Evolutionary conservation across 2,888 invertebrate species (phyloP).

Genomic region (Lycaena phlaeas): DNA sequence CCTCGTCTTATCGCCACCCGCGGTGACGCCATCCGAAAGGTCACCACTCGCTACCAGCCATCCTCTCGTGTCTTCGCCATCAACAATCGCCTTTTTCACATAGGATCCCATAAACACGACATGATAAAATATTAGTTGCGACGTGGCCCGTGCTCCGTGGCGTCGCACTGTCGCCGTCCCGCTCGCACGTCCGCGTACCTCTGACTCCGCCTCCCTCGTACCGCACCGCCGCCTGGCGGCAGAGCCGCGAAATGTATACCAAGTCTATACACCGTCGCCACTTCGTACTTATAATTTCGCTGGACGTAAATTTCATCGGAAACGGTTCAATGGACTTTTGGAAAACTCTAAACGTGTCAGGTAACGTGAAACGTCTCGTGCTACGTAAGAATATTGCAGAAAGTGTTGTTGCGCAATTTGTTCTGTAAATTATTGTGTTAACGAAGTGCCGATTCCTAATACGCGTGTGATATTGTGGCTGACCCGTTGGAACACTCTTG

Average conservation of each 20-base stretch:
- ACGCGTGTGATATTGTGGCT: slow-evolving; percentile 57
- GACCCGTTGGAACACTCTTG: slow-evolving; percentile 51
- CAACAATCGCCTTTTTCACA: slow-evolving; percentile 54
- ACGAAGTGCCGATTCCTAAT: slow-evolving; percentile 58
- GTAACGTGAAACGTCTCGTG: slow-evolving; percentile 53
- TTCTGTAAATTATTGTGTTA: slow-evolving; percentile 55
- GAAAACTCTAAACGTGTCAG: slow-evolving; percentile 61
- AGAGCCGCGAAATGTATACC: slow-evolving; percentile 49
- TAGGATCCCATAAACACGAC: slow-evolving; percentile 51
- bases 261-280: slow-evolving; percentile 70
- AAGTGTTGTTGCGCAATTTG: slow-evolving; percentile 52
- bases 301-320: slow-evolving; percentile 71
- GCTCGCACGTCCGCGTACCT: slow-evolving; percentile 48
- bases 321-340: slow-evolving; percentile 73
- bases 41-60: slow-evolving; percentile 50
- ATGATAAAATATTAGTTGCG: slow-evolving; percentile 37
- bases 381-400: slow-evolving; percentile 45
- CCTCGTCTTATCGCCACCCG: slow-evolving; percentile 63
- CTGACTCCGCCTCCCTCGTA: slow-evolving; percentile 59
- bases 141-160: slow-evolving; percentile 21
- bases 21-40: slow-evolving; percentile 60
- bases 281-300: slow-evolving; percentile 73
- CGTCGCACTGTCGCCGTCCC: slow-evolving; percentile 22
- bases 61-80: slow-evolving; percentile 52
- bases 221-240: slow-evolving; percentile 58